Percentiles rank a stretch among this genome's conserved stretches.
Evolutionary conservation across 2,888 invertebrate genomes (phyloP).

Genomic region (Dascillus cervinus): DNA sequence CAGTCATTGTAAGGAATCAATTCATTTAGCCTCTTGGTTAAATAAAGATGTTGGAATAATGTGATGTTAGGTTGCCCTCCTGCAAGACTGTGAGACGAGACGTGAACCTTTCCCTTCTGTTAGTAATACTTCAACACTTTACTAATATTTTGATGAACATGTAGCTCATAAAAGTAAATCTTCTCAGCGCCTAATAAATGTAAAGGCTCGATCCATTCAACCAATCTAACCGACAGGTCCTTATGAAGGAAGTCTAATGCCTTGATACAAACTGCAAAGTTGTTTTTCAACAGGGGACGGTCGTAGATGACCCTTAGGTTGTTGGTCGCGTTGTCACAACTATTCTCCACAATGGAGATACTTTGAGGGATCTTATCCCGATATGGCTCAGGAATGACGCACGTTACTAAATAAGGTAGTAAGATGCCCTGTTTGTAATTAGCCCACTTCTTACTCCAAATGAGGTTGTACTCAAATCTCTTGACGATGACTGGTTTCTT

Average conservation of each 20-base stretch:
- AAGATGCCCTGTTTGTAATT: conserved; percentile 86
- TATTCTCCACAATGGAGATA: conserved; percentile 76
- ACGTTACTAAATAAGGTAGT: conserved; percentile 85
- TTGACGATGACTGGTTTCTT: conserved; percentile 74
- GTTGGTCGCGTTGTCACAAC: conserved; percentile 80
- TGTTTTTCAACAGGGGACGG: conserved; percentile 61
- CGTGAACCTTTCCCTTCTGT: conserved; percentile 58
- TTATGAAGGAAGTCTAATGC: conserved; percentile 89
- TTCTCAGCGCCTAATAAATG: conserved; percentile 83
- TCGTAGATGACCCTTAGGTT: conserved; percentile 77
- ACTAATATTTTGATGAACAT: conserved; percentile 86
- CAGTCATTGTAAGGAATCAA: conserved; percentile 95
- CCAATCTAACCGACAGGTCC: conserved; percentile 78
- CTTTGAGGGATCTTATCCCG: conserved; percentile 68
- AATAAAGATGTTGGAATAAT: conserved; percentile 79
- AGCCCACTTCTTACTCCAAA: conserved; percentile 93
- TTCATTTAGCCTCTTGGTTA: conserved; percentile 88
- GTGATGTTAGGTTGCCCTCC: conserved; percentile 88
- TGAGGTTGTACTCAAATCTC: conserved; percentile 84
- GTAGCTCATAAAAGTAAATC: conserved; percentile 83
- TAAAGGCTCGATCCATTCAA: conserved; percentile 91
- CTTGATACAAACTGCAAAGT: conserved; percentile 89
- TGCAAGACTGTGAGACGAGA: conserved; percentile 75
- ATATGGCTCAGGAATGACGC: conserved; percentile 73
- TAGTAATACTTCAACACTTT: conserved; percentile 64